phyloP scores from a whole-genome alignment of 2,797 vertebrate genomes.

The Enteromius anoplus region DNA sequence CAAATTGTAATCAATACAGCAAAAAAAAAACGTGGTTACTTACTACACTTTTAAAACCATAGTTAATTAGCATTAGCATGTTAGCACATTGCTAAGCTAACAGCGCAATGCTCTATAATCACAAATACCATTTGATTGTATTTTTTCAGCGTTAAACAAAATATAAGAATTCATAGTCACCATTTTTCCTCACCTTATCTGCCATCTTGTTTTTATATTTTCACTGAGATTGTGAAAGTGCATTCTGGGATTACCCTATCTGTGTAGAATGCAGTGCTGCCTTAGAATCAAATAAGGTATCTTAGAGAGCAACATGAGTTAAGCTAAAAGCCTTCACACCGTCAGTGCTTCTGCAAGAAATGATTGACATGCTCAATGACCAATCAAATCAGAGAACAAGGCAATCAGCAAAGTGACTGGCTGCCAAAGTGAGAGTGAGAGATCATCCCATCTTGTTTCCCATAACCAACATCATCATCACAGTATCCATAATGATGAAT shows the following conservation, averaged over 20 bases:
- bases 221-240: not conserved
- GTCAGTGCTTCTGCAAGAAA: not conserved
- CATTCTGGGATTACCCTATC: not conserved
- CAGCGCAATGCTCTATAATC: not conserved
- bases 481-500: slow-evolving; percentile 12
- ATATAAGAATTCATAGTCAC: not conserved
- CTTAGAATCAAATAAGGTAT: not conserved
- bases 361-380: slow-evolving; percentile 1
- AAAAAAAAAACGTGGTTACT: not conserved
- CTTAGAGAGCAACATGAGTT: not conserved
- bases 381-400: slow-evolving; percentile 12
- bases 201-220: not conserved
- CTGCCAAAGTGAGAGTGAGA: not conserved
- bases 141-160: not conserved
- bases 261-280: not conserved
- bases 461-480: slow-evolving; percentile 11
- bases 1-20: not conserved
- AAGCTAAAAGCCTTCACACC: not conserved
- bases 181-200: not conserved
- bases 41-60: not conserved
- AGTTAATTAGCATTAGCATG: not conserved
- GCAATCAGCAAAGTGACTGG: slow-evolving; percentile 25
- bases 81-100: not conserved
- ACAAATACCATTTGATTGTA: not conserved
- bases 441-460: not conserved